A percentile compares a stretch with the other conserved stretches of the same genome.
These are phyloP conservation scores for Drosophila neutralis DNA, from an alignment of 2,888 invertebrate genomes.

Conservation along the genomic window DNA sequence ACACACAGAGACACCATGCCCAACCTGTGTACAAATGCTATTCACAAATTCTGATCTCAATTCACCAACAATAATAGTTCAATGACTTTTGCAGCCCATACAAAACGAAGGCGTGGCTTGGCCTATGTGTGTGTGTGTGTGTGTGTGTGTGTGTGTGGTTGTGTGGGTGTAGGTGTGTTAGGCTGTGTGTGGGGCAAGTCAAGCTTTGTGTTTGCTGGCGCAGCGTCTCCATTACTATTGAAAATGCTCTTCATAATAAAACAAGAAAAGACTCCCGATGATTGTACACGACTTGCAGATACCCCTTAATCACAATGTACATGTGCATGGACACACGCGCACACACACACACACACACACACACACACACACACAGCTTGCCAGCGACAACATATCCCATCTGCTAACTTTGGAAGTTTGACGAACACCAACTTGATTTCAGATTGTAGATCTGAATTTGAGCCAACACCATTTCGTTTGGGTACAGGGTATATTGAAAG, in stretches of 20 bases:
- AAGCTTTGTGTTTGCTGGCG: slow-evolving; percentile 26
- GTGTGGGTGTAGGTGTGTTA: slow-evolving; percentile 5
- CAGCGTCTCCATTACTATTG: slow-evolving; percentile 1
- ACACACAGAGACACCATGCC: neutral
- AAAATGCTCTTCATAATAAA: slow-evolving; percentile 6
- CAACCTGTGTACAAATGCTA: neutral
- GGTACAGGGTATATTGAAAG: slow-evolving; percentile 4
- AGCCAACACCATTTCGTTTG: neutral
- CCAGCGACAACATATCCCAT: too few species aligned
- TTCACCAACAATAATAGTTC: slow-evolving; percentile 41
- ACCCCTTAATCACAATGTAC: neutral
- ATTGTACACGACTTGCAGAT: neutral
- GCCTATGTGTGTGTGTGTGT: slow-evolving; percentile 18
- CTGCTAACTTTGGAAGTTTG: too few species aligned
- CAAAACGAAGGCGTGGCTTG: slow-evolving; percentile 18
- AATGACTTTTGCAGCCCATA: slow-evolving; percentile 24
- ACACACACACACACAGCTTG: neutral
- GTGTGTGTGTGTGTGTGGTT: slow-evolving; percentile 16
- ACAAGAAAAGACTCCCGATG: neutral
- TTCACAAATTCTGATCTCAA: slow-evolving; percentile 43
- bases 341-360: neutral
- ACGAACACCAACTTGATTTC: neutral
- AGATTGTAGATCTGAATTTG: neutral
- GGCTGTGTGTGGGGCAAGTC: slow-evolving; percentile 13
- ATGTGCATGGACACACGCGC: too few species aligned